Evolutionary conservation across 2,113 vertebrate species (phyloP).

Genomic region (Strix aluco): DNA sequence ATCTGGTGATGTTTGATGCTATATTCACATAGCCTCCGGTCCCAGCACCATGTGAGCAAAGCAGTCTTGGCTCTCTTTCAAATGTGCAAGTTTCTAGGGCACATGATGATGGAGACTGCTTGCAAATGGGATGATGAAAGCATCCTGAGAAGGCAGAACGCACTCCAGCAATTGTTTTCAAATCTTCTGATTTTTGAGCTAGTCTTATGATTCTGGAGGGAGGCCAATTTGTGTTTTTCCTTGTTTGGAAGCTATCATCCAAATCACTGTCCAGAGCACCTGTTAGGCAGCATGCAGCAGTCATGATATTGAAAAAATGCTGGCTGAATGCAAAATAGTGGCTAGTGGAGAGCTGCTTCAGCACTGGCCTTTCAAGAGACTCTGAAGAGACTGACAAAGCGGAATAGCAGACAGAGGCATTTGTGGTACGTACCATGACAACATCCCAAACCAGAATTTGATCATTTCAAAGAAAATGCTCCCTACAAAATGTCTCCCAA

Average conservation of each 20-base stretch:
- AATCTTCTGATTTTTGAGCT: background rate
- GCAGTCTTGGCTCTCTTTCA: background rate
- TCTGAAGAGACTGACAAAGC: background rate
- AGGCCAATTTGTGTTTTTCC: background rate
- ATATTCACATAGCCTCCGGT: background rate
- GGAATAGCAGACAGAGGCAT: accelerated
- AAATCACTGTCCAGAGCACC: background rate
- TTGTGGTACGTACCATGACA: background rate
- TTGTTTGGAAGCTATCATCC: background rate
- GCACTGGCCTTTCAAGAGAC: background rate
- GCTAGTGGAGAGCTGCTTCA: background rate
- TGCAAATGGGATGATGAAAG: background rate
- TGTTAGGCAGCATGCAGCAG: background rate
- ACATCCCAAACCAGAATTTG: background rate
- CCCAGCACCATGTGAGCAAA: background rate
- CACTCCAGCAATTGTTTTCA: background rate
- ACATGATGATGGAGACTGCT: background rate
- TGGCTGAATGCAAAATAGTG: background rate
- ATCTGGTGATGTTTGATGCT: background rate
- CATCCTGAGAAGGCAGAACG: background rate
- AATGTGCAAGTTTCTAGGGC: background rate
- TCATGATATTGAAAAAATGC: accelerated
- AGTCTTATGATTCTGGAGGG: background rate
- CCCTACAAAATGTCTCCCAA: background rate
- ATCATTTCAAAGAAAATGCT: background rate